phyloP scores from a whole-genome alignment of 2,797 vertebrate genomes.

The Lindbergichthys nudifrons region DNA sequence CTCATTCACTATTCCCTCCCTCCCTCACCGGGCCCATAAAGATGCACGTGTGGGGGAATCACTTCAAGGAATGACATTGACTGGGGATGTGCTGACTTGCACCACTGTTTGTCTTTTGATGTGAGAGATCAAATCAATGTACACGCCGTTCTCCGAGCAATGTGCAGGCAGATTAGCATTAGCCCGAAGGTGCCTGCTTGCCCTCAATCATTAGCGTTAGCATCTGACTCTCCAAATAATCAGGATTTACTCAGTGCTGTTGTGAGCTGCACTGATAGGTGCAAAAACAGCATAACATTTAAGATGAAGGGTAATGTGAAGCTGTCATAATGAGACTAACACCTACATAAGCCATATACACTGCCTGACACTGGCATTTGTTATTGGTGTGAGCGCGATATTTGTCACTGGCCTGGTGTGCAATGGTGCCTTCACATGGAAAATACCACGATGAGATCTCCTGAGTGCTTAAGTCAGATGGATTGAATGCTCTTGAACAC shows the following conservation, averaged over 20 bases:
- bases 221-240: constrained; percentile 79
- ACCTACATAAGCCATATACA: constrained; percentile 64
- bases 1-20: constrained; percentile 88
- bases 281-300: constrained; percentile 40
- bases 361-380: constrained; percentile 77
- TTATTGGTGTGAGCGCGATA: constrained; percentile 76
- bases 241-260: constrained; percentile 73
- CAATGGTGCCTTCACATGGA: constrained; percentile 83
- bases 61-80: constrained; percentile 99
- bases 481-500: constrained; percentile 80
- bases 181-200: constrained; percentile 84
- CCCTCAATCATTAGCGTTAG: constrained; percentile 84
- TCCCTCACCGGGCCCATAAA: constrained; percentile 83
- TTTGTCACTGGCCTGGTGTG: constrained; percentile 83
- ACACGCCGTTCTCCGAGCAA: constrained; percentile 91
- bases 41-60: constrained; percentile 92
- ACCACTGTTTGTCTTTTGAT: constrained; percentile 99
- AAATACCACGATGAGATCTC: constrained; percentile 82
- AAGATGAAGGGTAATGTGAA: constrained; percentile 58
- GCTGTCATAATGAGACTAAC: constrained; percentile 69
- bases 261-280: constrained; percentile 31
- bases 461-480: constrained; percentile 83
- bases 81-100: constrained; percentile 99
- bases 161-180: constrained; percentile 95
- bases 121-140: constrained; percentile 99